Evolutionary conservation across 2,797 vertebrate species (phyloP), one percentile per base, ranked within the genome.

Genomic region (Sphenopsis melanotis): DNA sequence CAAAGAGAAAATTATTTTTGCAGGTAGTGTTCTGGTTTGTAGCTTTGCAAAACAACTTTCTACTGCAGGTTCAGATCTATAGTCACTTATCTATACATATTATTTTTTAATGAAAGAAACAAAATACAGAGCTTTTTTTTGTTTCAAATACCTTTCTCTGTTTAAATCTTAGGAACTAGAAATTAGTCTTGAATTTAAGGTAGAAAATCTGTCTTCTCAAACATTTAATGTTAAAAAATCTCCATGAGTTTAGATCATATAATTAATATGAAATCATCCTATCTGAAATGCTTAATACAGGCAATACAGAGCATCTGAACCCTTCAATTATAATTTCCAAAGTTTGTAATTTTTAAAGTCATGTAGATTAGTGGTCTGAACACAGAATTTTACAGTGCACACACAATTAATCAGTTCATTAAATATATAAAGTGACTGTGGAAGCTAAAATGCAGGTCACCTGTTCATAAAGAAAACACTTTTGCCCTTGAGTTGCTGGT

Each of bases 391-490:
- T 92, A 61, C 42, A 77, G 42, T 78, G 42, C 23, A 78, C 77
- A 94, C 41, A 90, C 32, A 97, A 89, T 96, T 94, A 95, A 95
- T 97, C 83, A 87, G 71, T 59, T 92, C 70, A 97, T 97, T 97
- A 95, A 95, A 95, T 95, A 94, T 91, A 61, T 49, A 94, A 94
- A 94, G 56, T 87, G 56, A 80, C 50, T 49, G 57, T 71, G 37
- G 63, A 91, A 88, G 42, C 39, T 61, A 86, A 97, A 96, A 90
- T 82, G 44, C 78, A 83, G 52, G 37, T 93, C 56, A 95, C 20
- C 9, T 79, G 57, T 92, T 93, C 89, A 86, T 87, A 6, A 84
- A 91, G 59, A 29, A 15, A 0, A 3, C 8, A 89, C 83, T 96
- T 97, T 96, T 94, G 29, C 13, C 36, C 56, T 81, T 94, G 61